phyloP scores from a whole-genome alignment of 2,797 vertebrate species.

The Menidia menidia region DNA sequence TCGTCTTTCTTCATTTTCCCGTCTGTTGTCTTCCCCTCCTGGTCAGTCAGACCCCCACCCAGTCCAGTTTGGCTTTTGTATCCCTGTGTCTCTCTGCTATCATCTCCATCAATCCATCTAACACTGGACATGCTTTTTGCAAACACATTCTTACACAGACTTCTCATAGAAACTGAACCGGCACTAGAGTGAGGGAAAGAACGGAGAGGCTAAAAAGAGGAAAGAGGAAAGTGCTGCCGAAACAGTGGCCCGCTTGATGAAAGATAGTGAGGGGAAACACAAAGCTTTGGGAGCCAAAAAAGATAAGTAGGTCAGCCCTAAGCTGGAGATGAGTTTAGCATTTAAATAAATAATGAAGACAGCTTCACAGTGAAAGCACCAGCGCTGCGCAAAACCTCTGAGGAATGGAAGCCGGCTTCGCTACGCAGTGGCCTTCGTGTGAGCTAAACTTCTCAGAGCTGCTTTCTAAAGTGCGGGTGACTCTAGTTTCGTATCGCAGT shows the following conservation, averaged over 20 bases:
- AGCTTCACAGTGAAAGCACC: conserved; percentile 54
- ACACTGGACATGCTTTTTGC: conserved; percentile 21
- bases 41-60: conserved; percentile 18
- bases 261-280: conserved; percentile 50
- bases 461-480: conserved; percentile 1
- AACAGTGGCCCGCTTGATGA: conserved; percentile 40
- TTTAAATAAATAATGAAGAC: conserved; percentile 76
- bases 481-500: conserved; percentile 7
- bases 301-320: conserved; percentile 79
- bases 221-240: conserved; percentile 32
- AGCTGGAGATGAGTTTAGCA: conserved; percentile 72
- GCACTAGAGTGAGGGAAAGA: conserved; percentile 31
- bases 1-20: conserved; percentile 17
- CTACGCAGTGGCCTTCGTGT: conserved; percentile 4
- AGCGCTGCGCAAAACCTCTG: conserved; percentile 46
- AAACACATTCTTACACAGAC: conserved; percentile 48
- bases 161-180: conserved; percentile 79
- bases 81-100: conserved; percentile 26
- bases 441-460: conserved; percentile 7
- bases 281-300: conserved; percentile 58
- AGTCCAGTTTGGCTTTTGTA: conserved; percentile 29
- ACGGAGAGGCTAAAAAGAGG: conserved; percentile 14
- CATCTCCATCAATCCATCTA: conserved; percentile 33
- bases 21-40: conserved; percentile 21
- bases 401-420: conserved; percentile 30